Conservation (phyloP, 2,113 vertebrate genomes). For the Zootoca vivipara region DNA sequence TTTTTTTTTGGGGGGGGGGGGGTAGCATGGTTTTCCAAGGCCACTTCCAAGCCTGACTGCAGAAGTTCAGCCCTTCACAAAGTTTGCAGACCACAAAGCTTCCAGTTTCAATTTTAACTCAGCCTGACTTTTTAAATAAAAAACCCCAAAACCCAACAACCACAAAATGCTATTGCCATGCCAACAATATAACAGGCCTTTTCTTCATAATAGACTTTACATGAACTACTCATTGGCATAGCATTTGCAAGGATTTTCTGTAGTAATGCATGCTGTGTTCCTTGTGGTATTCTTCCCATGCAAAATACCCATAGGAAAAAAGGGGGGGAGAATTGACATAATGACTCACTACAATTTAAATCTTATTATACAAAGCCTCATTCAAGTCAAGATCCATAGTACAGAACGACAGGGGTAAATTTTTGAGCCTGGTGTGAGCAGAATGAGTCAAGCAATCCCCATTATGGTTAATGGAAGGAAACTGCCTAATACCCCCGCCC, state of each 20-base stretch:
- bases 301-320: conserved; percentile 26
- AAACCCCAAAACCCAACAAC: not conserved
- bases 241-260: not conserved
- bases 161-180: not conserved
- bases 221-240: not conserved
- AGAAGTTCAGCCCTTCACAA: not conserved
- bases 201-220: not conserved
- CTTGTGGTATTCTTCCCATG: not conserved
- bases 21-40: not conserved
- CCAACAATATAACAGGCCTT: conserved; percentile 12
- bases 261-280: not conserved
- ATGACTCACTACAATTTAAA: conserved; percentile 63
- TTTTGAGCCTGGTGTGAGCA: conserved; percentile 37
- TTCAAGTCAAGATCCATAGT: conserved; percentile 37
- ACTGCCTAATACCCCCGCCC: not conserved
- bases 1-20: not conserved
- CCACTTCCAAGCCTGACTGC: not conserved
- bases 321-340: not conserved
- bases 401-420: conserved; percentile 34
- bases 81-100: not conserved
- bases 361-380: conserved; percentile 57
- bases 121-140: not conserved
- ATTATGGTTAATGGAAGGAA: conserved; percentile 23
- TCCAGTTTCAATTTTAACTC: not conserved
- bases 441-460: conserved; percentile 38